Evolutionary conservation across 2,113 vertebrate species (phyloP), one percentile per base, ranked within the genome.

Genomic region (Gallinago media): DNA sequence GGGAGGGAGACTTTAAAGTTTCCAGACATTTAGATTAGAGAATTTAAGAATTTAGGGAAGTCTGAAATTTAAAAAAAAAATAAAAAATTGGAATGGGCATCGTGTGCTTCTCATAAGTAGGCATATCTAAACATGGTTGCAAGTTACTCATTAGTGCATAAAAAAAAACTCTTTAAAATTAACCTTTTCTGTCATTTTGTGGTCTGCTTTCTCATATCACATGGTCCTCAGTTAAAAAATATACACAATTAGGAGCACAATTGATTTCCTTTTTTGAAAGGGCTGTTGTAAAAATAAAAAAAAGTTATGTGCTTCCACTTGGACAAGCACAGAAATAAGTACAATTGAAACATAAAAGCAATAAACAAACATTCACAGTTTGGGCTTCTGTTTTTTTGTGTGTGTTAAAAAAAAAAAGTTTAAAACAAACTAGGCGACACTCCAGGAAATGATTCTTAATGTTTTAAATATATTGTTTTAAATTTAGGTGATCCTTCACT

Each of bases 401-500:
- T 44, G 62, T 42, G 27, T 65, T 42, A 38, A 38, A 42, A 22
- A 65, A 65, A 65, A 79, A 79, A 77, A 25, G 20, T 44, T 67
- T 95, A 4, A 92, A 92, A 87, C 93, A 92, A 94, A 85, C 65
- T 81, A 67, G 91, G 95, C 80, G 92, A 17, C 27, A 9, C 70
- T 95, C 47, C 95, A 97, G 94, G 89, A 95, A 97, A 82, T 75
- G 56, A 50, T 96, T 92, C 86, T 73, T 54, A 38, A 63, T 81
- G 73, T 68, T 96, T 96, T 78, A 91, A 92, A 94, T 67, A 79
- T 66, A 68, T 88, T 94, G 89, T 89, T 96, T 96, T 96, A 95
- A 96, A 89, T 97, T 94, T 95, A 96, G 96, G 86, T 65, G 89
- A 94, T 91, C 95, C 70, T 85, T 81, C 91, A 89, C 86, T 89